Evolutionary conservation across 2,888 invertebrate genomes (phyloP), one percentile per base, ranked within the genome.

Genomic region (Xestia c-nigrum): DNA sequence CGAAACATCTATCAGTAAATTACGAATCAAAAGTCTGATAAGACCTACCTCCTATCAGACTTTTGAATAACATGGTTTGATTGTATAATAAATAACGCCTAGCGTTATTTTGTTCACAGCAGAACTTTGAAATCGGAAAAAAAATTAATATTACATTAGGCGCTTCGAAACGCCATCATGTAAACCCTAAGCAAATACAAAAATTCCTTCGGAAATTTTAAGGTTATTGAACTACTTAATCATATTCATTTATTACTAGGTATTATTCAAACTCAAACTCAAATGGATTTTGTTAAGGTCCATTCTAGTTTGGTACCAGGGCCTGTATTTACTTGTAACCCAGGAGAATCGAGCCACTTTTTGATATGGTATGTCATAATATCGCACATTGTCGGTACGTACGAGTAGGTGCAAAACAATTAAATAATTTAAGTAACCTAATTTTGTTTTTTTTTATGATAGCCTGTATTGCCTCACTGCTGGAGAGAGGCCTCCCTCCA

Each of bases 31-130:
- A 21, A 21, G 10, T 61, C 21, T 21, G 21, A 10, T 59, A 31
- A 14, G n/a, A n/a, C n/a, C 5, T n/a, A n/a, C n/a, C 4, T n/a
- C n/a, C 12, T 55, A 55, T 55, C 14, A 72, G 24, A 43, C 7
- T 38, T 9, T 9, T 46, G 12, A 5, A 2, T 2, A 59, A 47
- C 0, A 38, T 38, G 5, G 9, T n/a, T 21, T 55, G 4, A 43
- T 47, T 6, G 40, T 19, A 7, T n/a, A n/a, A n/a, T n/a, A n/a
- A n/a, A 31, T 16, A 40, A 38, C 55, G 84, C 81, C 81, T 84
- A n/a, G 14, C 7, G 0, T 19, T 0, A 52, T 55, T 65, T 38
- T 55, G 3, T n/a, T 68, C 0, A 64, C 72, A 79, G n/a, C 16
- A 31, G 0, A 52, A 31, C 52, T 47, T 3, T 1, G 2, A 12